Percentiles rank a stretch among this genome's conserved stretches.
phyloP scores from a whole-genome alignment of 2,888 invertebrate species.

The Hyposoter didymator region DNA sequence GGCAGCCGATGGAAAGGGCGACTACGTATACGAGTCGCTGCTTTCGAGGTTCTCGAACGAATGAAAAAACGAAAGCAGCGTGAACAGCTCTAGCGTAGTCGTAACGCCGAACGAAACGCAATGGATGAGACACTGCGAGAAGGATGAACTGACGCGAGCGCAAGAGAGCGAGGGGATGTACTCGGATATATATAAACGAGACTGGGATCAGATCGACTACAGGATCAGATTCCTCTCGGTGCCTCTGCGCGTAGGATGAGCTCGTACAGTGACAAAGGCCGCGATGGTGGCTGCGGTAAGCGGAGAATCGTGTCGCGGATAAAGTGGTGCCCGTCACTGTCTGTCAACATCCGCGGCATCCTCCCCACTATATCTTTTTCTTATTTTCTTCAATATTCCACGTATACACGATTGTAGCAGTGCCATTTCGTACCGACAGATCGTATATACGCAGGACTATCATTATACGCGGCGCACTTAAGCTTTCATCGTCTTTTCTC shows the following conservation, averaged over 20 bases:
- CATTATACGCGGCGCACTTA: neutral
- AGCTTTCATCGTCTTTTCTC: neutral
- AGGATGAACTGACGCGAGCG: slow-evolving; percentile 64
- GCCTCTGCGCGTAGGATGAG: slow-evolving; percentile 70
- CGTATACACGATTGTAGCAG: slow-evolving; percentile 39
- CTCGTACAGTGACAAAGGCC: slow-evolving; percentile 59
- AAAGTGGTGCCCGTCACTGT: slow-evolving; percentile 83
- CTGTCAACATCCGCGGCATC: slow-evolving; percentile 76
- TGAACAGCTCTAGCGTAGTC: slow-evolving; percentile 29
- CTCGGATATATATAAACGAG: slow-evolving; percentile 67
- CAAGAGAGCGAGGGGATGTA: slow-evolving; percentile 54
- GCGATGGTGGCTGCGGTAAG: slow-evolving; percentile 81
- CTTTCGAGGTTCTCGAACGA: slow-evolving; percentile 54
- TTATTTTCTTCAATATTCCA: slow-evolving; percentile 65
- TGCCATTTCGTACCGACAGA: slow-evolving; percentile 25
- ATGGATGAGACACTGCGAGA: slow-evolving; percentile 57
- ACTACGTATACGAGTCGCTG: slow-evolving; percentile 17
- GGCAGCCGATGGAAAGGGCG: neutral
- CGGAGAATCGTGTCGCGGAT: slow-evolving; percentile 83
- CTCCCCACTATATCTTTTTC: slow-evolving; percentile 73
- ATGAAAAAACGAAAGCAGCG: slow-evolving; percentile 37
- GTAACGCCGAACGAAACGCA: slow-evolving; percentile 45
- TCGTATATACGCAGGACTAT: neutral
- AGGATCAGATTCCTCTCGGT: slow-evolving; percentile 74
- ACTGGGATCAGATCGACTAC: slow-evolving; percentile 76